Evolutionary conservation across 2,113 vertebrate genomes (phyloP).

Genomic region (Corydoras maculifer): DNA sequence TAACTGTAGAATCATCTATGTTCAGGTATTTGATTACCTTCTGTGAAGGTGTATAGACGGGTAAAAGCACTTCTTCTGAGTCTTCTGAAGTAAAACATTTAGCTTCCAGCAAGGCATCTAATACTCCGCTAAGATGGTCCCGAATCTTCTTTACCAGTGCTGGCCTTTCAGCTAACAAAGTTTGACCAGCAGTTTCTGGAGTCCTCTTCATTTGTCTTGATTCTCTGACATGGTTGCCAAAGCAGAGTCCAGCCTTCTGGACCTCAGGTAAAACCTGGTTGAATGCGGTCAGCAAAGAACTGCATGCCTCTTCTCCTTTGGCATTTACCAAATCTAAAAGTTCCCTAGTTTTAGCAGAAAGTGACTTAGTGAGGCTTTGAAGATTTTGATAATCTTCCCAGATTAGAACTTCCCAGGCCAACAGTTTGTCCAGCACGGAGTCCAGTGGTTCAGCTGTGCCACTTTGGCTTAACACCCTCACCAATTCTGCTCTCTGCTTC

Average conservation of each 20-base stretch:
- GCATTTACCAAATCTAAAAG: constrained; percentile 67
- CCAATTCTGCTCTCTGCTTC: constrained; percentile 63
- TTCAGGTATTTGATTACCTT: constrained; percentile 57
- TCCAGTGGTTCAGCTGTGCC: constrained; percentile 69
- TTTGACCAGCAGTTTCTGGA: constrained; percentile 41
- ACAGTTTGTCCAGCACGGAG: constrained; percentile 69
- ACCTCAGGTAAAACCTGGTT: constrained; percentile 52
- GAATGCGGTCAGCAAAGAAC: constrained; percentile 54
- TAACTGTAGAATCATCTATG: too few relatives aligned
- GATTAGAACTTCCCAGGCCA: constrained; percentile 62
- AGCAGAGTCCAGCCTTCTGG: constrained; percentile 38
- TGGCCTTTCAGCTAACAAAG: constrained; percentile 61
- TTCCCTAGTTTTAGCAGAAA: constrained; percentile 59
- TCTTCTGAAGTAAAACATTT: constrained; percentile 66
- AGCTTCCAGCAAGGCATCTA: constrained; percentile 51
- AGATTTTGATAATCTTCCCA: constrained; percentile 76
- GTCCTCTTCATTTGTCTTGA: not conserved
- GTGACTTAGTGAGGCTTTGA: constrained; percentile 50
- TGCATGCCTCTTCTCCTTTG: constrained; percentile 66
- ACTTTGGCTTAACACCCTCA: constrained; percentile 61
- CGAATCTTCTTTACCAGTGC: constrained; percentile 61
- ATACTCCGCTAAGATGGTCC: constrained; percentile 53
- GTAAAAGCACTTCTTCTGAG: constrained; percentile 64
- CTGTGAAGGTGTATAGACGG: constrained; percentile 70
- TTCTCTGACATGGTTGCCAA: constrained; percentile 19